Percentiles rank a stretch among this genome's conserved stretches.
Evolutionary conservation across 2,113 vertebrate species (phyloP).

Genomic region (Tringa solitaria): DNA sequence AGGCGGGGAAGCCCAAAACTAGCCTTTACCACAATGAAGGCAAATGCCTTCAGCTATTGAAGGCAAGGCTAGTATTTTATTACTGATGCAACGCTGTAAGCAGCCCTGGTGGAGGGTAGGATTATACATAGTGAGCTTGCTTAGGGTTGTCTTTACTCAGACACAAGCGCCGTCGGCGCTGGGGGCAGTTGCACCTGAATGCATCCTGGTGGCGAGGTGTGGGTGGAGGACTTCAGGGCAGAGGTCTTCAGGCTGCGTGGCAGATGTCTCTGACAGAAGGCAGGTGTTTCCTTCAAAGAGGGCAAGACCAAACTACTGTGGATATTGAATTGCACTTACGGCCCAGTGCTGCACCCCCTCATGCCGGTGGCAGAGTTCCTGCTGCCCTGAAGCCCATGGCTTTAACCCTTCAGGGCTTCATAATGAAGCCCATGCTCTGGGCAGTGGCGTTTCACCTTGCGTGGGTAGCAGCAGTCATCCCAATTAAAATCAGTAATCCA

Average conservation of each 20-base stretch:
- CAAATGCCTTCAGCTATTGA: background rate
- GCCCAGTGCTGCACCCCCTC: background rate
- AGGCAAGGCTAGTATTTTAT: background rate
- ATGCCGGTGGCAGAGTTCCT: background rate
- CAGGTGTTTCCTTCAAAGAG: background rate
- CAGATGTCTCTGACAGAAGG: background rate
- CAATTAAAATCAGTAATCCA: background rate
- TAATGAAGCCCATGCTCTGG: background rate
- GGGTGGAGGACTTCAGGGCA: background rate
- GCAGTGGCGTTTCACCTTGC: background rate
- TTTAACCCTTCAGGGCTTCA: background rate
- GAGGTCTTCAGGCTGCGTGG: background rate
- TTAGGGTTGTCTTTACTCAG: fast-evolving
- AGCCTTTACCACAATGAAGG: background rate
- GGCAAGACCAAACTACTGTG: background rate
- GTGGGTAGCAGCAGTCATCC: background rate
- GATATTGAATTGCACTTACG: fast-evolving
- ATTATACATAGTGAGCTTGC: background rate
- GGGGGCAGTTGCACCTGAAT: background rate
- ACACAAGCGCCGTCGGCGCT: fast-evolving
- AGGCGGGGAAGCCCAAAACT: background rate
- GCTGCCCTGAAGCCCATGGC: background rate
- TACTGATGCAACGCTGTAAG: background rate
- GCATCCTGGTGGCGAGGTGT: background rate
- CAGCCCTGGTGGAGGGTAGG: background rate